A percentile compares a stretch with the other conserved stretches of the same genome.
Conservation (phyloP, 2,888 invertebrate species). For the Julus scanicus region DNA sequence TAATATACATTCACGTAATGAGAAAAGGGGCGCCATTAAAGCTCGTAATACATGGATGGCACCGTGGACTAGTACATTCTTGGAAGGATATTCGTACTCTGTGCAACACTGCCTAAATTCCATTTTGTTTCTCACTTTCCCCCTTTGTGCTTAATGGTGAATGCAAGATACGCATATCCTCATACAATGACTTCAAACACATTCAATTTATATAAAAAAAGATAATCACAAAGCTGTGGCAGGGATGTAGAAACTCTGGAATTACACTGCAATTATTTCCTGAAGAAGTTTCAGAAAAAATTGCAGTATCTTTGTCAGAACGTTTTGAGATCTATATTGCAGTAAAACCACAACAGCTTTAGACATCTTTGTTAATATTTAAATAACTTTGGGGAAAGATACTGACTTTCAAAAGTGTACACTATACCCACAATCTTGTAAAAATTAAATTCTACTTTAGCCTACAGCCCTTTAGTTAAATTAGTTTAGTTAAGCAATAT, state of each 20-base stretch:
- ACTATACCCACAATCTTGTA: no score
- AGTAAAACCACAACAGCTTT: no score
- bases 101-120: constrained; percentile 8
- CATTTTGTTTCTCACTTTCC: not conserved
- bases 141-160: not conserved
- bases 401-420: no score
- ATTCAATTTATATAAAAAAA: not conserved
- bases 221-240: not conserved
- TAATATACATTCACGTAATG: not conserved
- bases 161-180: not conserved
- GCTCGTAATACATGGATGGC: not conserved
- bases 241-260: not conserved
- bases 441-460: no score
- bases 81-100: not conserved
- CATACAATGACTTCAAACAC: not conserved
- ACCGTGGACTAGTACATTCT: constrained; percentile 11
- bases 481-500: no score
- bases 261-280: not conserved
- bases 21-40: constrained; percentile 9
- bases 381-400: no score
- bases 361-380: no score
- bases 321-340: no score
- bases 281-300: no score
- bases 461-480: no score
- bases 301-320: no score